phyloP scores from a whole-genome alignment of 2,113 vertebrate species.

The Agelaius phoeniceus region DNA sequence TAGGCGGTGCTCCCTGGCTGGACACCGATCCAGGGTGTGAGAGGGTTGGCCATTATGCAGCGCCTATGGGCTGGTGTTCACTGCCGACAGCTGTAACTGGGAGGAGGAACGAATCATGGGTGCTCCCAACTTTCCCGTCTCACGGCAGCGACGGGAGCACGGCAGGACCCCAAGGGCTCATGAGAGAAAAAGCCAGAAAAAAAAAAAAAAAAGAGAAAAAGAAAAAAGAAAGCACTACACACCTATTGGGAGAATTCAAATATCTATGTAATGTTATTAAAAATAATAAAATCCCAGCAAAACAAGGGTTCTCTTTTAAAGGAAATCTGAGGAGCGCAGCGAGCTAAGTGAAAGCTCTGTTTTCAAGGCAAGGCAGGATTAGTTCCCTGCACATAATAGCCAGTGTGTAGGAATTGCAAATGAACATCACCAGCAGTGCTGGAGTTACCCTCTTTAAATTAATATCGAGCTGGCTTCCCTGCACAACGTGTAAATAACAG shows the following conservation, averaged over 20 bases:
- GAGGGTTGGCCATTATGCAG: background rate
- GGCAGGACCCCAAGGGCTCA: background rate
- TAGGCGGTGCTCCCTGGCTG: background rate
- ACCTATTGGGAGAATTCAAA: background rate
- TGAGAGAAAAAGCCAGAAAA: background rate
- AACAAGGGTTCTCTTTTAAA: conserved; percentile 35
- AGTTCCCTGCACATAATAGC: conserved; percentile 50
- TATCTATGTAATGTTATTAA: conserved; percentile 4
- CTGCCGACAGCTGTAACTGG: background rate
- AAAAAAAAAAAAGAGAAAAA: background rate
- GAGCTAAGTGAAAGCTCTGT: conserved; percentile 46
- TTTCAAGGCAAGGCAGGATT: conserved; percentile 55
- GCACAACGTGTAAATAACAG: background rate
- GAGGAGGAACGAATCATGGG: background rate
- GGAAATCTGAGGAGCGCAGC: conserved; percentile 43
- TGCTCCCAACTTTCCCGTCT: background rate
- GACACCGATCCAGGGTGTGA: background rate
- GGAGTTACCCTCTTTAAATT: conserved; percentile 26
- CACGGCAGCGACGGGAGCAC: background rate
- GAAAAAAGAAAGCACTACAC: background rate
- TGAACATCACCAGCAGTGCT: conserved; percentile 34
- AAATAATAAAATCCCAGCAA: conserved; percentile 38
- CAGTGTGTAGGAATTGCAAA: conserved; percentile 60
- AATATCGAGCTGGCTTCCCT: background rate
- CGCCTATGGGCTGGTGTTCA: background rate